Evolutionary conservation across 2,888 invertebrate species (phyloP).

Genomic region (Phoenoteleia sp.): DNA sequence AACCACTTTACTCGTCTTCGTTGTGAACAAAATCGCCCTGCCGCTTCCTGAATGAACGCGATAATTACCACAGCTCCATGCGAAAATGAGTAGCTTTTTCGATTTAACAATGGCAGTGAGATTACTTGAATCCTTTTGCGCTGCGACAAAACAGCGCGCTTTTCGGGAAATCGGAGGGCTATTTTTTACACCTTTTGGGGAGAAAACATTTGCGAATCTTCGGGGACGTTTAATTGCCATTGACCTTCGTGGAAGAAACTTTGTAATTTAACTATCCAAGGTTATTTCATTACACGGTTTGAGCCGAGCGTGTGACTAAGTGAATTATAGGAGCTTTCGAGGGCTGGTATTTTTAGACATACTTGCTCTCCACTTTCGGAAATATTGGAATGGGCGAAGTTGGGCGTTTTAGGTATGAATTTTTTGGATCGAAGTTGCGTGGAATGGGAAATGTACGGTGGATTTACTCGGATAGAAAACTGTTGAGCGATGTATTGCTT

Average conservation of each 20-base stretch:
- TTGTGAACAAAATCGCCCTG: slow-evolving; percentile 65
- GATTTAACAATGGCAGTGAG: slow-evolving; percentile 70
- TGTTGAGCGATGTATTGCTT: too few species aligned
- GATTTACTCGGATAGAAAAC: too few species aligned
- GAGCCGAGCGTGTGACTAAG: neutral
- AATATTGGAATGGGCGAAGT: neutral
- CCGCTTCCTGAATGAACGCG: slow-evolving; percentile 75
- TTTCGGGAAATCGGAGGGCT: slow-evolving; percentile 22
- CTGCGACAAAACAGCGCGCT: slow-evolving; percentile 1
- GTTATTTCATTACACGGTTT: neutral
- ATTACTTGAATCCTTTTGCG: slow-evolving; percentile 53
- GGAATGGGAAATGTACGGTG: neutral
- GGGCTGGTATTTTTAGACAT: neutral
- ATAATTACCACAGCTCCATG: slow-evolving; percentile 78
- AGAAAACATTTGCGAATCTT: neutral
- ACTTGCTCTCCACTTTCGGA: neutral
- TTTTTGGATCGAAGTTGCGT: neutral
- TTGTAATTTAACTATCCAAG: slow-evolving; percentile 1
- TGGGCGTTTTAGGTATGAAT: neutral
- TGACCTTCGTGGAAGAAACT: slow-evolving; percentile 18
- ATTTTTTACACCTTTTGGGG: neutral
- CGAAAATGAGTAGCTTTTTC: slow-evolving; percentile 77
- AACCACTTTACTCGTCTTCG: slow-evolving; percentile 61
- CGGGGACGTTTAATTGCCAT: slow-evolving; percentile 7
- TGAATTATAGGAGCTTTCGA: neutral